Base-by-base conservation (phyloP, 2,113 vertebrate species). In the Pao palembangensis region DNA sequence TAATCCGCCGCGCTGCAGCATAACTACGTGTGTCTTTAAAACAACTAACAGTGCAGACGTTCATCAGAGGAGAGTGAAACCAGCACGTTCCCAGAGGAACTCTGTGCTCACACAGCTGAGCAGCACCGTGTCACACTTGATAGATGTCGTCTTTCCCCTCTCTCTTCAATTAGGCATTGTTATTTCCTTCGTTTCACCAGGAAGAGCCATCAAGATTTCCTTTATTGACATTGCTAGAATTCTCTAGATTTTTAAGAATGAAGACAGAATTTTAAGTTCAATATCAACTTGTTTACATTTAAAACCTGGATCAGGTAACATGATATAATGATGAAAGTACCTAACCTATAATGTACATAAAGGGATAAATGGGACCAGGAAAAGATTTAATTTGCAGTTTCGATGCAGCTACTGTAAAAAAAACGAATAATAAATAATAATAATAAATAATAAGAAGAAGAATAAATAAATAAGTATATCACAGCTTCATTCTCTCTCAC, bases 21-120 rank as follows among this genome's bases (percentile, higher is more conserved):
- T 31, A 31, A 31, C 8, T 31, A 6, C 5, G 28, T 3, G 28
- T 7, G 21, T 49, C n/a, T 43, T 15, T 6, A 14, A 47, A 53
- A 25, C 49, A 41, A 51, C 31, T 47, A 57, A 64, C 34, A 52
- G 44, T 60, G 19, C 18, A 63, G 0, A 23, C 15, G 4, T 43
- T 41, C 21, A 46, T 34, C 53, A 19, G 38, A 13, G 25, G 20
- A 67, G 49, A 66, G 65, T 73, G 25, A 74, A 74, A 82, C 31
- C 53, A 63, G 64, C 34, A 71, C 51, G 17, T 43, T 82, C 81
- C 73, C 76, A 46, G 48, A 73, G 68, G 84, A 61, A 67, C 16
- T 56, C 34, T 81, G 77, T 73, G 77, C 77, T 82, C 58, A 69
- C 58, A 69, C 48, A 77, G 63, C 57, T 58, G 76, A 76, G 53